phyloP scores from a whole-genome alignment of 2,113 vertebrate genomes.

The Hylia prasina region DNA sequence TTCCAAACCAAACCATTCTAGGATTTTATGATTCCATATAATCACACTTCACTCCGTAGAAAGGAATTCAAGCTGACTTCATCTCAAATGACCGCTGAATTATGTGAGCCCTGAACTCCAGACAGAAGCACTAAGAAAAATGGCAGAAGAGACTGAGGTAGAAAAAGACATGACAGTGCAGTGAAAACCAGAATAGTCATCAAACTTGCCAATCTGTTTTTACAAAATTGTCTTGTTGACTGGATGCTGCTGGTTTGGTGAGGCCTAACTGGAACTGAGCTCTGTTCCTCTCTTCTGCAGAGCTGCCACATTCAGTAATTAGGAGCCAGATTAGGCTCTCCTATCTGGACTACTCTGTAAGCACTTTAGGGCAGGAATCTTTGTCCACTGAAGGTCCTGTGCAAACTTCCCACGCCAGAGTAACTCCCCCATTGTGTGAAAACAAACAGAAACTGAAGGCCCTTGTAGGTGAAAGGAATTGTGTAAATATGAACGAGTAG shows the following conservation, averaged over 20 bases:
- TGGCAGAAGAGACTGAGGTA: not conserved
- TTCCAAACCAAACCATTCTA: not conserved
- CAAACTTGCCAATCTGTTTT: not conserved
- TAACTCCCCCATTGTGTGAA: not conserved
- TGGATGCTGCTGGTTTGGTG: not conserved
- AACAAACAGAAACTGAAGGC: conserved; percentile 8
- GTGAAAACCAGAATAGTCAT: not conserved
- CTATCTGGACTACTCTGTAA: not conserved
- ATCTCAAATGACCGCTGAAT: not conserved
- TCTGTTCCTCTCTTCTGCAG: not conserved
- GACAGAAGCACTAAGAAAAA: not conserved
- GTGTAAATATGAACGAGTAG: not conserved
- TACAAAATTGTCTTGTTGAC: not conserved
- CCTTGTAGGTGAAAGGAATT: not conserved
- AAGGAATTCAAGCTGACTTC: not conserved
- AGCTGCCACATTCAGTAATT: not conserved
- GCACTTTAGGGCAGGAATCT: not conserved
- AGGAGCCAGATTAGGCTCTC: not conserved
- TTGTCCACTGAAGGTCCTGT: not conserved
- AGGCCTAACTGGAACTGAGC: not conserved
- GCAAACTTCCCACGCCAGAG: not conserved
- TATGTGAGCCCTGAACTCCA: not conserved
- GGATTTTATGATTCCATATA: not conserved
- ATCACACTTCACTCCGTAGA: not conserved
- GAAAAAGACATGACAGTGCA: not conserved